Evolutionary conservation across 2,888 invertebrate genomes (phyloP).

Genomic region (Caenorhabditis japonica): DNA sequence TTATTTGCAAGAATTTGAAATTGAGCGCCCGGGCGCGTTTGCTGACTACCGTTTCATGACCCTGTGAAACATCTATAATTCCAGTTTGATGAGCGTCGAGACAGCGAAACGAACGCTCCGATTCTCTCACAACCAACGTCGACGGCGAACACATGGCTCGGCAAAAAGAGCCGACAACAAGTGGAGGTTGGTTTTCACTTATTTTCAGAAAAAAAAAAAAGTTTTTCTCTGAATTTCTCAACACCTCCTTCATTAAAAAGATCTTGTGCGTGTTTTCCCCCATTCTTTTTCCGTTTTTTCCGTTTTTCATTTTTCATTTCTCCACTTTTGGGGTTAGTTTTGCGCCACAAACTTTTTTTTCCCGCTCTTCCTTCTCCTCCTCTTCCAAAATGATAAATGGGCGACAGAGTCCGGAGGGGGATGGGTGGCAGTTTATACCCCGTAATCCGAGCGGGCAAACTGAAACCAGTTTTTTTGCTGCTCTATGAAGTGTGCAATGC

Average conservation of each 20-base stretch:
- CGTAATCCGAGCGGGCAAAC: no score
- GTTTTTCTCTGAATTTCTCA: no score
- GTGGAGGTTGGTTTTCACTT: constrained; percentile 52
- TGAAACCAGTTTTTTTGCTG: no score
- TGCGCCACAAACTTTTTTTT: background rate
- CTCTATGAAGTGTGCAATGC: no score
- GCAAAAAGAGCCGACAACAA: constrained; percentile 74
- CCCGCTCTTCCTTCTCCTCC: background rate
- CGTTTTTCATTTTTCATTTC: background rate
- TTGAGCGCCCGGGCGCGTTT: no score
- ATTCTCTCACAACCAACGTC: constrained; percentile 70
- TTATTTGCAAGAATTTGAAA: no score
- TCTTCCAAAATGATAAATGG: constrained; percentile 44
- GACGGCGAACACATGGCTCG: constrained; percentile 77
- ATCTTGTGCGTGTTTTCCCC: no score
- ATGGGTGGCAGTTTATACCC: constrained; percentile 31
- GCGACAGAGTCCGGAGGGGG: constrained; percentile 14
- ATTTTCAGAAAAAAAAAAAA: background rate
- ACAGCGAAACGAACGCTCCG: constrained; percentile 52
- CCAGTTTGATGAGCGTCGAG: constrained; percentile 62
- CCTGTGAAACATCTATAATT: background rate
- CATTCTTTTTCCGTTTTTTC: no score
- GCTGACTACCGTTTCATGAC: no score
- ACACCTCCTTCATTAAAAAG: no score
- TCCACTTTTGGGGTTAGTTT: background rate